Conservation (phyloP, 2,113 vertebrate species). For the Mobula hypostoma region DNA sequence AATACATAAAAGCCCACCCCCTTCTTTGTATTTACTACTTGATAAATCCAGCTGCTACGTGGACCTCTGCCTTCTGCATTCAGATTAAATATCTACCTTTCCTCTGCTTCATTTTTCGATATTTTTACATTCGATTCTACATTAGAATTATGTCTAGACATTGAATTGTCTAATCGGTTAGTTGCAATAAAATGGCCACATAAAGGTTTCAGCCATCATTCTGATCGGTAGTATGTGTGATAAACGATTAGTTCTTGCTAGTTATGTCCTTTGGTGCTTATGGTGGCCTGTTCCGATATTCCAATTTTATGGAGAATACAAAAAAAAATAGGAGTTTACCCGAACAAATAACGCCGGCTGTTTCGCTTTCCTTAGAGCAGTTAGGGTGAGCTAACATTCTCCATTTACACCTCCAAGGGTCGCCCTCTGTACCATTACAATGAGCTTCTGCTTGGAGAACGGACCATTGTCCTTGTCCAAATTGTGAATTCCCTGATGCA, state of each 20-base stretch:
- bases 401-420: conserved; percentile 39
- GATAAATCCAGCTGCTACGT: not conserved
- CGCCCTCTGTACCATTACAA: conserved; percentile 45
- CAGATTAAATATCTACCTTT: too few species aligned
- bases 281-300: not conserved
- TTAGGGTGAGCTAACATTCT: not conserved
- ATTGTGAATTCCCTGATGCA: conserved; percentile 40
- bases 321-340: not conserved
- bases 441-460: conserved; percentile 41
- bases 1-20: not conserved
- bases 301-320: not conserved
- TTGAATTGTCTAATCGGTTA: too few species aligned
- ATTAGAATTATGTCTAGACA: too few species aligned
- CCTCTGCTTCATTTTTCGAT: too few species aligned
- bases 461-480: conserved; percentile 38
- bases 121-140: too few species aligned
- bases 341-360: not conserved
- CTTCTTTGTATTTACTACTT: not conserved
- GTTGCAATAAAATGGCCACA: too few species aligned
- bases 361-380: not conserved
- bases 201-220: not conserved
- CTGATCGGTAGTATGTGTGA: not conserved
- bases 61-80: not conserved
- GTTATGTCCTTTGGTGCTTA: not conserved
- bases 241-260: not conserved